Evolutionary conservation across 1,140 invertebrate species (phyloP).

Genomic region (Pogonomyrmex californicus): DNA sequence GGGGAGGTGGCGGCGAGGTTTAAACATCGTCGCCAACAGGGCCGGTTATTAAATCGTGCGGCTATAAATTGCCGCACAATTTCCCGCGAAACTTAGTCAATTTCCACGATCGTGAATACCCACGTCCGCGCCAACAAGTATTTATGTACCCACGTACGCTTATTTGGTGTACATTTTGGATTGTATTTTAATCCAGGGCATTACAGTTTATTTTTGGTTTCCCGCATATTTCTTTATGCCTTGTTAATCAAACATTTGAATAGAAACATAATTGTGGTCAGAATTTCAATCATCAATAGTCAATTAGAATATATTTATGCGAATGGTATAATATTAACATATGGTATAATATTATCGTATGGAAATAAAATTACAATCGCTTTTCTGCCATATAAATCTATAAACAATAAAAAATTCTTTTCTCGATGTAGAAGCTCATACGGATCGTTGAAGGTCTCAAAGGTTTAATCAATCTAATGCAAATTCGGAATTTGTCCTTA

Average conservation of each 20-base stretch:
- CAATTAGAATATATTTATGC: not conserved
- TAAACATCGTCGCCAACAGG: conserved; percentile 54
- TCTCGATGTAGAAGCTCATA: not conserved
- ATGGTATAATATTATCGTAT: not conserved
- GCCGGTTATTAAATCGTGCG: conserved; percentile 70
- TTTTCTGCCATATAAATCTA: not conserved
- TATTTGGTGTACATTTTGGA: conserved; percentile 15
- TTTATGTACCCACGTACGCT: conserved; percentile 56
- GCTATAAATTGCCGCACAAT: conserved; percentile 74
- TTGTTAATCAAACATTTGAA: not conserved
- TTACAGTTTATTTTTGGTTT: conserved; percentile 1
- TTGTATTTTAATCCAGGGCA: conserved; percentile 28
- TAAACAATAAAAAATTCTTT: not conserved
- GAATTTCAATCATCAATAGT: not conserved
- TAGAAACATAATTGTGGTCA: not conserved
- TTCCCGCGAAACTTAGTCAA: conserved; percentile 72
- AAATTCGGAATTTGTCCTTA: conserved; percentile 20
- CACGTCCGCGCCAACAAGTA: conserved; percentile 49
- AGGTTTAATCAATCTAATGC: conserved; percentile 34
- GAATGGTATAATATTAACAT: not conserved
- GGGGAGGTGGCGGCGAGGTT: conserved; percentile 9
- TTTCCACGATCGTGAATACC: conserved; percentile 68
- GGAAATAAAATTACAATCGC: not conserved
- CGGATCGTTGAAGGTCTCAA: not conserved
- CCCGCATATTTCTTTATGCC: not conserved